A percentile compares a stretch with the other conserved stretches of the same genome.
Conservation (phyloP, 1,140 invertebrate genomes). For the Trachymyrmex cornetzi region DNA sequence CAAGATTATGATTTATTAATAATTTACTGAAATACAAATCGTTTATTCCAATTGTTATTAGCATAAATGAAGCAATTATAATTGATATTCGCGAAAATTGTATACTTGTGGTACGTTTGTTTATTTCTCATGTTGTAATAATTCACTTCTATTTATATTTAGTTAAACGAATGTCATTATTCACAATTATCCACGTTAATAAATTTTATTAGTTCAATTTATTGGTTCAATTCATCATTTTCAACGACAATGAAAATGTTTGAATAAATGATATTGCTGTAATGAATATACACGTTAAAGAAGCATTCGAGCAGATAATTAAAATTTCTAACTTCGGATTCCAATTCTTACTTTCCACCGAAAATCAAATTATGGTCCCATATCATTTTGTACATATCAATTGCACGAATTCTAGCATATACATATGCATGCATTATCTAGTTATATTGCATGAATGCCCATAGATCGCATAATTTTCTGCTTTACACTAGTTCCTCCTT, state of each 20-base stretch:
- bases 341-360: not conserved
- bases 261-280: not conserved
- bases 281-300: not conserved
- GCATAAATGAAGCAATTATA: conserved; percentile 10
- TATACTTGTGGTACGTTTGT: not conserved
- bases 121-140: not conserved
- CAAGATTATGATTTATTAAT: conserved; percentile 5
- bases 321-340: not conserved
- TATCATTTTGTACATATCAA: not conserved
- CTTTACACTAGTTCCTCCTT: conserved; percentile 27
- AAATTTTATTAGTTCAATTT: conserved; percentile 1
- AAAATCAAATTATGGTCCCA: not conserved
- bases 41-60: not conserved
- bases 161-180: conserved; percentile 35
- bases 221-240: conserved; percentile 6
- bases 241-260: not conserved
- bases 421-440: not conserved
- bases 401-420: not conserved
- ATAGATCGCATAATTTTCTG: conserved; percentile 34
- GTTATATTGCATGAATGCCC: conserved; percentile 33
- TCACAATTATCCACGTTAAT: not conserved
- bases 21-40: not conserved
- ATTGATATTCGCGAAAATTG: not conserved
- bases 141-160: conserved; percentile 16
- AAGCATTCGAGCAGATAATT: not conserved